Evolutionary conservation across 1,140 invertebrate species (phyloP).

Genomic region (Brachionus plicatilis): DNA sequence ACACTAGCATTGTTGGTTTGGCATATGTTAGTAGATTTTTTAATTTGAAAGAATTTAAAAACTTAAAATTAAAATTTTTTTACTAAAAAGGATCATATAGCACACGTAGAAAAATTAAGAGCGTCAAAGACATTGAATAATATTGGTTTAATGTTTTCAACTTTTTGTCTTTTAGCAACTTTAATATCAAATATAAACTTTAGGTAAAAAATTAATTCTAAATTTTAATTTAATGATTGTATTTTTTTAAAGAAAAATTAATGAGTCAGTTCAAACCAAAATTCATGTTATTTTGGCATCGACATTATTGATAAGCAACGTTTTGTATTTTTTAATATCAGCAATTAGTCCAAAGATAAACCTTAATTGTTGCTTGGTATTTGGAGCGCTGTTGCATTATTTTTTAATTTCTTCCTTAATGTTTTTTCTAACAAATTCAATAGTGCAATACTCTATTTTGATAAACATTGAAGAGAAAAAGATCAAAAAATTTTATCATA

Average conservation of each 20-base stretch:
- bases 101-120: background rate
- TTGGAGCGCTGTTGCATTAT: slow-evolving; percentile 12
- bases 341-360: background rate
- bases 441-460: background rate
- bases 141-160: slow-evolving; percentile 1
- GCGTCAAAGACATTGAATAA: background rate
- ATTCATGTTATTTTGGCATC: background rate
- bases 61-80: background rate
- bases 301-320: background rate
- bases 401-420: background rate
- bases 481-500: background rate
- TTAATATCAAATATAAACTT: background rate
- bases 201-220: background rate
- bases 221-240: background rate
- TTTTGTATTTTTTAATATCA: background rate
- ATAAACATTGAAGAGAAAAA: background rate
- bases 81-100: background rate
- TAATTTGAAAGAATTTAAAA: no score
- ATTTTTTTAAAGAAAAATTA: background rate
- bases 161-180: background rate
- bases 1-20: background rate
- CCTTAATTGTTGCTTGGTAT: background rate
- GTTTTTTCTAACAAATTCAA: background rate
- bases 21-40: background rate
- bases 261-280: background rate